Conservation (phyloP, 2,797 vertebrate genomes). For the Protonibea diacanthus region DNA sequence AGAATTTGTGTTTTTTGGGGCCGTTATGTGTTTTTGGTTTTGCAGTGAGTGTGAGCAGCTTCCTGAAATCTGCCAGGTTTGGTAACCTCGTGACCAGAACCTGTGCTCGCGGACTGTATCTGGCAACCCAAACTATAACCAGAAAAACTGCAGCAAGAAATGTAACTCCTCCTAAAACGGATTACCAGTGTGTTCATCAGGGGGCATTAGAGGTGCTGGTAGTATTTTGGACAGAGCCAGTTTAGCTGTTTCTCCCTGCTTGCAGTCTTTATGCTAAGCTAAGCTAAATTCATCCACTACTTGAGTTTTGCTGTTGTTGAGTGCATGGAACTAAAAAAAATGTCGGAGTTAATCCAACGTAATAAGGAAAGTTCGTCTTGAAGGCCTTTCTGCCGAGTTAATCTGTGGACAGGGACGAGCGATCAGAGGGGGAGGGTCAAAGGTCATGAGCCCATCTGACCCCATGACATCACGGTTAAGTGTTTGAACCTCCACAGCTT, state of each 20-base stretch:
- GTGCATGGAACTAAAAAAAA: neutral
- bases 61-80: neutral
- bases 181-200: neutral
- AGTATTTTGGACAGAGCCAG: neutral
- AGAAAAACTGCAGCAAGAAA: neutral
- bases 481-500: neutral
- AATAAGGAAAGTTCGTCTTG: neutral
- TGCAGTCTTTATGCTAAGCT: conserved; percentile 13
- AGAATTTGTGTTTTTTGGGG: too few species aligned
- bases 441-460: conserved; percentile 27
- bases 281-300: neutral
- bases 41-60: neutral
- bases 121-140: too few species aligned
- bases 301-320: neutral
- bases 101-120: neutral
- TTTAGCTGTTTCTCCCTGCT: neutral
- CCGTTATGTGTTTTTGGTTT: neutral
- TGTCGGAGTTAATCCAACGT: neutral
- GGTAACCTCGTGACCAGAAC: neutral
- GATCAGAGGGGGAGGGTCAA: conserved; percentile 1
- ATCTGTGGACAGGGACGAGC: neutral
- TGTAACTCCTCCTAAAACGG: neutral
- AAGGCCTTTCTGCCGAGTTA: neutral
- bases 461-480: conserved; percentile 19
- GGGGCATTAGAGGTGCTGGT: neutral